Evolutionary conservation across 1,140 invertebrate species (phyloP).

Genomic region (Druon quercuslanigerum): DNA sequence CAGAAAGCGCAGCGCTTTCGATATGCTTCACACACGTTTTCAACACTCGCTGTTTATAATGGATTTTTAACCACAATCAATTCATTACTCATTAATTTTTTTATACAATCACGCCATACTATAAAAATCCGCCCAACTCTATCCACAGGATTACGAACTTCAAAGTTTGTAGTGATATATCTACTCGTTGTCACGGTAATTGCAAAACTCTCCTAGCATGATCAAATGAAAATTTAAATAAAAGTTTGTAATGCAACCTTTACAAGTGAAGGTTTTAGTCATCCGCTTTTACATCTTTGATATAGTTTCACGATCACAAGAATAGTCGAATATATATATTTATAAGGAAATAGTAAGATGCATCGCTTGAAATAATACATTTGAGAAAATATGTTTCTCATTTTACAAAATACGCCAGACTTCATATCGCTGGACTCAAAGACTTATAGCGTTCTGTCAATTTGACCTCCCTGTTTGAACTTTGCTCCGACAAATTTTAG

Average conservation of each 20-base stretch:
- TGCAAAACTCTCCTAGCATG: slow-evolving; percentile 13
- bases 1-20: slow-evolving; percentile 7
- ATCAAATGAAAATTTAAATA: slow-evolving; percentile 5
- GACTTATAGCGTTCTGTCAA: background rate
- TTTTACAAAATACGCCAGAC: slow-evolving; percentile 7
- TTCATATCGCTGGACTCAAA: background rate
- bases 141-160: background rate
- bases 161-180: background rate
- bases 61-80: background rate
- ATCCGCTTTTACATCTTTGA: slow-evolving; percentile 5
- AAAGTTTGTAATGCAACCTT: background rate
- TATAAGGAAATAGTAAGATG: slow-evolving; percentile 11
- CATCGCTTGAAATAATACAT: slow-evolving; percentile 22
- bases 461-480: slow-evolving; percentile 16
- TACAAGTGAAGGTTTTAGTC: background rate
- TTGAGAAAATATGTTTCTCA: slow-evolving; percentile 29
- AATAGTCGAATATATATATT: slow-evolving; percentile 10
- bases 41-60: background rate
- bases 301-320: slow-evolving; percentile 16
- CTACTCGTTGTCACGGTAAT: background rate
- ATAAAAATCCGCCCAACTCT: slow-evolving; percentile 13
- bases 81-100: background rate
- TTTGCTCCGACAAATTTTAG: slow-evolving; percentile 10
- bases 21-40: background rate
- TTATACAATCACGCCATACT: background rate